Evolutionary conservation across 2,113 vertebrate species (phyloP).

Genomic region (Heloderma charlesbogerti): DNA sequence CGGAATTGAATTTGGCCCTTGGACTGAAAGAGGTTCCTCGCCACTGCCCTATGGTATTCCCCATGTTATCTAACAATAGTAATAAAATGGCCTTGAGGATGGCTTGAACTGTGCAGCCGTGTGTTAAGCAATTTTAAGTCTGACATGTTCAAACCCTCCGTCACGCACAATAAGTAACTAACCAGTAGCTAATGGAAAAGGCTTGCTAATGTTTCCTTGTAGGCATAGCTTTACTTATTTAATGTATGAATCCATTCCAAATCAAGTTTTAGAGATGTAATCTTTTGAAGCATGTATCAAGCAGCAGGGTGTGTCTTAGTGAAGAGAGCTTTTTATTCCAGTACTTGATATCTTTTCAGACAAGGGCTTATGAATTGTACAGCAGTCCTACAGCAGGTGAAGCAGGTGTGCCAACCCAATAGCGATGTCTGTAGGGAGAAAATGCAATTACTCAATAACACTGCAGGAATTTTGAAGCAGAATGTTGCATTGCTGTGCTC

Average conservation of each 20-base stretch:
- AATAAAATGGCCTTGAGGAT: not conserved
- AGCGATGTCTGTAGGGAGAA: not conserved
- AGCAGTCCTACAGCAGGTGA: constrained; percentile 70
- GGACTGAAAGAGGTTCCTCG: too few relatives aligned
- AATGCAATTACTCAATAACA: constrained; percentile 30
- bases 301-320: constrained; percentile 39
- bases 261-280: constrained; percentile 53
- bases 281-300: constrained; percentile 64
- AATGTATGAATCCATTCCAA: constrained; percentile 47
- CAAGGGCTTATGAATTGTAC: constrained; percentile 60
- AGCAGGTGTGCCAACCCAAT: constrained; percentile 47
- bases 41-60: not conserved
- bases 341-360: constrained; percentile 25
- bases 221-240: constrained; percentile 18
- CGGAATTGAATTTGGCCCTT: too few relatives aligned
- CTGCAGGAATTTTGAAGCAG: constrained; percentile 62
- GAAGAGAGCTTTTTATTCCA: constrained; percentile 54
- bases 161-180: constrained; percentile 1
- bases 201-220: constrained; percentile 41
- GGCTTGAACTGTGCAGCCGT: not conserved
- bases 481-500: constrained; percentile 30
- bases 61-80: not conserved
- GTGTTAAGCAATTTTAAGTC: constrained; percentile 18
- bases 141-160: constrained; percentile 5
- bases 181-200: constrained; percentile 43